Evolutionary conservation across 2,888 invertebrate species (phyloP), one percentile per base, ranked within the genome.

Genomic region (Caenorhabditis japonica): DNA sequence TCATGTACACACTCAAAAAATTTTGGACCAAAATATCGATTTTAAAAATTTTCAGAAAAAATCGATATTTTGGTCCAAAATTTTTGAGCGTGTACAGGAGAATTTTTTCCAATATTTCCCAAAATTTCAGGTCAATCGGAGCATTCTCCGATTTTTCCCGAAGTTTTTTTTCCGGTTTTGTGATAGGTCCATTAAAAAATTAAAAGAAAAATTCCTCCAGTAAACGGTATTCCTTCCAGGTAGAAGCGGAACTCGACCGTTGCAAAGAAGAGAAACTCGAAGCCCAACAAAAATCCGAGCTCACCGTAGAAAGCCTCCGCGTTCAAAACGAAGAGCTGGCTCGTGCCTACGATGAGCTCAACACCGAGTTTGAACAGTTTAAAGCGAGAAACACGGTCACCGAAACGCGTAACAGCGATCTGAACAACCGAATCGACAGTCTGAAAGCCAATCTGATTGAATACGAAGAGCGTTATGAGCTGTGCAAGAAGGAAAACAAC

Each of bases 381-480:
- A 82, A 81, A 47, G 43, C 33, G 56, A 21, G 52, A n/a, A 44
- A 74, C 39, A 64, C 70, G 8, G 51, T 33, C 4, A 66, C 66
- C 2, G 72, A 60, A 8, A 59, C 30, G 10, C 68, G 73, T 4
- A 83, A 80, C 39, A 44, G 38, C 17, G 81, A 81, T 53, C 46
- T 83, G 34, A 60, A 47, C 30, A 52, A 51, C 8, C 64, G 79
- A 66, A 80, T 83, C 8, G 84, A 84, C 15, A 59, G 76, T 7
- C 60, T 84, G 46, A 81, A 81, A 36, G 79, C 84, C 30, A 81
- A 77, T 41, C 62, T 85, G 21, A 81, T 83, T 8, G 84, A 85
- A 55, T 84, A 84, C 43, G 84, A 85, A 58, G 83, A 82, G 64
- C 61, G 81, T 34, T 84, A 84, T 44, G 85, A 85, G 51, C 13